These are phyloP conservation scores for Cotesia congregata DNA, from an alignment of 2,888 invertebrate species.

Conservation along the genomic window DNA sequence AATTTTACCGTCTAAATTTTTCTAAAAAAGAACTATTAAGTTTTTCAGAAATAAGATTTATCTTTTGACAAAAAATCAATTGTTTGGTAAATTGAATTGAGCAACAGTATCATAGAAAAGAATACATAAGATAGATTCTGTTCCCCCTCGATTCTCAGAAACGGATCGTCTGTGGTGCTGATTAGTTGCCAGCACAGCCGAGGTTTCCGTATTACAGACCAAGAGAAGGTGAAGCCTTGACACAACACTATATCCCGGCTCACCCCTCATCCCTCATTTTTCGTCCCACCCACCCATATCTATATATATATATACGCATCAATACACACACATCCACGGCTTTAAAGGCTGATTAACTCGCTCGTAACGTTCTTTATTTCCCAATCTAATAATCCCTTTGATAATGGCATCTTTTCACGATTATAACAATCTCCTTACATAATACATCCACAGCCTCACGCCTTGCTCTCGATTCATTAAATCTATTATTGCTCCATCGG, in stretches of 20 bases:
- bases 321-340: constrained; percentile 47
- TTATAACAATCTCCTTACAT: constrained; percentile 52
- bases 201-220: constrained; percentile 58
- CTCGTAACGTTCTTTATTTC: constrained; percentile 51
- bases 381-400: constrained; percentile 62
- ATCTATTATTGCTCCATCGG: background rate
- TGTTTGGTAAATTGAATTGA: constrained; percentile 10
- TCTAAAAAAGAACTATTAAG: background rate
- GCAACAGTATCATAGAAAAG: background rate
- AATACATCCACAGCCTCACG: background rate
- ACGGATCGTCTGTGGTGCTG: constrained; percentile 58
- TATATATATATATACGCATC: background rate
- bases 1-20: no score
- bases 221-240: constrained; percentile 56
- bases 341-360: constrained; percentile 65
- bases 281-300: constrained; percentile 19
- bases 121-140: constrained; percentile 22
- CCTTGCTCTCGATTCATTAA: background rate
- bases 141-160: constrained; percentile 33
- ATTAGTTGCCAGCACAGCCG: constrained; percentile 63
- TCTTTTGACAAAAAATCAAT: background rate
- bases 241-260: constrained; percentile 55
- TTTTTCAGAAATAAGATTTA: background rate
- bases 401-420: constrained; percentile 54
- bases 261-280: constrained; percentile 40